Evolutionary conservation across 2,113 vertebrate species (phyloP).

Genomic region (Castor canadensis): DNA sequence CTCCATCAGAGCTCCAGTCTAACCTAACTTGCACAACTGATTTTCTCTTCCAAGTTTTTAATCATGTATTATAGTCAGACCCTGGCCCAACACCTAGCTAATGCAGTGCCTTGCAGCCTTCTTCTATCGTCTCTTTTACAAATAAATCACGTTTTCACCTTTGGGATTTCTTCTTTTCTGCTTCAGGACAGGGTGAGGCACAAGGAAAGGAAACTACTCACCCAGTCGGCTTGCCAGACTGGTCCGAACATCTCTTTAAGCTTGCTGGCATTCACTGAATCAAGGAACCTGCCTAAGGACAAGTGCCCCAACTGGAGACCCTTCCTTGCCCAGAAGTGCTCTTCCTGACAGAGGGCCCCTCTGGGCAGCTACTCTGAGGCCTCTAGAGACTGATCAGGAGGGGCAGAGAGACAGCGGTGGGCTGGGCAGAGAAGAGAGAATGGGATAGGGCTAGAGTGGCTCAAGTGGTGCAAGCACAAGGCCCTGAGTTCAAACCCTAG

Average conservation of each 20-base stretch:
- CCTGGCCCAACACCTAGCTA: neutral
- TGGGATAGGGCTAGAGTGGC: neutral
- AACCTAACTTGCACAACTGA: neutral
- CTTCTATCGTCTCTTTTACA: constrained; percentile 1
- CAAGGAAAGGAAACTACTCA: neutral
- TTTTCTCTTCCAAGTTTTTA: neutral
- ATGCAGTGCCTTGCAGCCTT: neutral
- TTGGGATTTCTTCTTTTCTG: constrained; percentile 27
- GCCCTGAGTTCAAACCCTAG: too few relatives aligned
- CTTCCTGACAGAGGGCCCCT: neutral
- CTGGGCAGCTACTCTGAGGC: neutral
- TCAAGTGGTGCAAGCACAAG: too few relatives aligned
- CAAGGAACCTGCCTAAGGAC: neutral
- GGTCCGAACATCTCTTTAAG: neutral
- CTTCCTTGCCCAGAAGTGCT: too few relatives aligned
- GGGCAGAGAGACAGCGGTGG: neutral
- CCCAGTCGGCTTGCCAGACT: neutral
- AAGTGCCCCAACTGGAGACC: neutral
- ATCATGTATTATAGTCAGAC: neutral
- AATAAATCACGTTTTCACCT: constrained; percentile 54
- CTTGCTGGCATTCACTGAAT: neutral
- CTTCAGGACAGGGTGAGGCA: neutral
- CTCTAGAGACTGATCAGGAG: neutral
- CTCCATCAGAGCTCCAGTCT: neutral
- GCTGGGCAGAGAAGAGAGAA: neutral